Evolutionary conservation across 2,888 invertebrate genomes (phyloP).

Genomic region (Rhagonycha lutea): DNA sequence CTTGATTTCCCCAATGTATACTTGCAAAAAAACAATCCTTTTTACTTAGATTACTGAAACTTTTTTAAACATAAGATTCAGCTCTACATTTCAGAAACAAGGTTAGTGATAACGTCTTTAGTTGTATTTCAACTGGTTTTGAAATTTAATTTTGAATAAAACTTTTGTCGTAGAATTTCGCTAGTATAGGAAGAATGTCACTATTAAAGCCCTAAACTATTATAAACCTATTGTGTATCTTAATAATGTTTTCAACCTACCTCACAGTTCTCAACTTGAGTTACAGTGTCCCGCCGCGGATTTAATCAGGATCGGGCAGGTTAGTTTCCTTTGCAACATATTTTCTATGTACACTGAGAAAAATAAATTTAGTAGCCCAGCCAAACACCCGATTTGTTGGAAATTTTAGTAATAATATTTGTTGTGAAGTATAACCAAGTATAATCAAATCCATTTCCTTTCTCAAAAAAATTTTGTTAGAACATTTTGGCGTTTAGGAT

Average conservation of each 20-base stretch:
- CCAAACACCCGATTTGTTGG: too few species aligned
- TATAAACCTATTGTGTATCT: neutral
- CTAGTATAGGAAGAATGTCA: neutral
- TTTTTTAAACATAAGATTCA: neutral
- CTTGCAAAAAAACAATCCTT: neutral
- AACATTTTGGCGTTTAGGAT: too few species aligned
- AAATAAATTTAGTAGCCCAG: too few species aligned
- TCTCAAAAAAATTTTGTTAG: too few species aligned
- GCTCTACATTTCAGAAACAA: neutral
- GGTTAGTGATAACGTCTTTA: neutral
- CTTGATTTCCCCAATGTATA: neutral
- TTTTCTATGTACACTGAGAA: too few species aligned
- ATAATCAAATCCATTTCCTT: too few species aligned
- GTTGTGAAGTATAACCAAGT: too few species aligned
- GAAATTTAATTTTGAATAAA: neutral
- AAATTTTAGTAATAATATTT: too few species aligned
- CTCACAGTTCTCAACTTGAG: neutral
- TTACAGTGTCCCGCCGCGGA: neutral
- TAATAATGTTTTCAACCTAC: neutral
- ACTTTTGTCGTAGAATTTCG: neutral
- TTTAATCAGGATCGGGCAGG: neutral
- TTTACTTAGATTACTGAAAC: neutral
- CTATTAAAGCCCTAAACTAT: neutral
- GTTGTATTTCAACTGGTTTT: neutral
- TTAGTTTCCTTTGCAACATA: too few species aligned